These are phyloP conservation scores for Lissocephala sabroskyi DNA, from an alignment of 2,888 invertebrate species.

Conservation along the genomic window DNA sequence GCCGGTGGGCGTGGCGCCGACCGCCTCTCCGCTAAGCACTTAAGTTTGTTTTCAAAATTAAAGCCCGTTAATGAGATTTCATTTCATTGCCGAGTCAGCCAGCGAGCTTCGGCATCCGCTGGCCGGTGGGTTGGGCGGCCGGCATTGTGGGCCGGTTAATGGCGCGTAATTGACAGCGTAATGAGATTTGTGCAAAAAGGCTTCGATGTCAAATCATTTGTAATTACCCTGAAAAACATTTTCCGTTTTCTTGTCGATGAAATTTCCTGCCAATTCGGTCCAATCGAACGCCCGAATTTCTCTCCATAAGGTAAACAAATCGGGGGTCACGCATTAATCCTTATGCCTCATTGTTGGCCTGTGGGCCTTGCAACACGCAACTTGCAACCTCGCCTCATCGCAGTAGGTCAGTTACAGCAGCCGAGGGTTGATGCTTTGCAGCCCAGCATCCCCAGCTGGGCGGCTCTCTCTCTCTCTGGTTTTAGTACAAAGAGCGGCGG, in stretches of 20 bases:
- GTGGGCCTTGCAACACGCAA: slow-evolving; percentile 2
- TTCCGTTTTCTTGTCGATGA: too few species aligned
- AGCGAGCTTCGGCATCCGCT: background rate
- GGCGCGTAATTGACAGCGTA: slow-evolving; percentile 55
- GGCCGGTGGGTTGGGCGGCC: background rate
- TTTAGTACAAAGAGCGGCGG: slow-evolving; percentile 56
- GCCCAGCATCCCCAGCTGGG: slow-evolving; percentile 5
- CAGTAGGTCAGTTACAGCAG: slow-evolving; percentile 53
- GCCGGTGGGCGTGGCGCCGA: slow-evolving; percentile 7
- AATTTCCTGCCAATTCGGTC: too few species aligned
- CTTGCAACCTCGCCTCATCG: slow-evolving; percentile 30
- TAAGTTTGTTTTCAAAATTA: slow-evolving; percentile 44
- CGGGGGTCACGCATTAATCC: too few species aligned
- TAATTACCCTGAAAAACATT: slow-evolving; percentile 37
- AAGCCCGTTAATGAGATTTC: slow-evolving; percentile 61
- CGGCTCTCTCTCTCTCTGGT: background rate
- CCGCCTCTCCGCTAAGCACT: slow-evolving; percentile 21
- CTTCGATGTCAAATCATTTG: slow-evolving; percentile 42
- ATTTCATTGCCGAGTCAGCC: slow-evolving; percentile 21
- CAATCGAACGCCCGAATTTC: slow-evolving; percentile 6
- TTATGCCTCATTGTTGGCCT: too few species aligned
- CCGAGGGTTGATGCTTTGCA: slow-evolving; percentile 18
- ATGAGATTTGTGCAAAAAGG: slow-evolving; percentile 61
- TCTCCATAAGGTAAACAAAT: slow-evolving; percentile 49
- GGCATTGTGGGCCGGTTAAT: slow-evolving; percentile 17